These are phyloP conservation scores for Leptodactylus fallax DNA, from an alignment of 2,797 vertebrate genomes.

Conservation along the genomic window DNA sequence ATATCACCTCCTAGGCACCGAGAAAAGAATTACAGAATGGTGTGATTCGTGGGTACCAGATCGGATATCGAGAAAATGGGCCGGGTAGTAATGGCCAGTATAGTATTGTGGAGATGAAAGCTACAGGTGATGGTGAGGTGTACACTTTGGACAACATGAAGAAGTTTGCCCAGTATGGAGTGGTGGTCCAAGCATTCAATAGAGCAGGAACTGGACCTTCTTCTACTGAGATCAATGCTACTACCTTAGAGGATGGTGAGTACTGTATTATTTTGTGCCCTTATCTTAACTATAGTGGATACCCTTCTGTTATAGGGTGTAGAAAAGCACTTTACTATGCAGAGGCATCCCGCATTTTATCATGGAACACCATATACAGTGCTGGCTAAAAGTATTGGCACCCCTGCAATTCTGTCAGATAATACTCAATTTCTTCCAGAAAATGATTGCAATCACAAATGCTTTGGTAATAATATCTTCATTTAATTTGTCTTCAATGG, in stretches of 20 bases:
- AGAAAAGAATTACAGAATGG: conserved; percentile 97
- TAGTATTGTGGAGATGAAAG: conserved; percentile 99
- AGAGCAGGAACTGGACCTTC: conserved; percentile 94
- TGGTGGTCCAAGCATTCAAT: conserved; percentile 98
- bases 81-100: conserved; percentile 97
- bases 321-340: too few species aligned
- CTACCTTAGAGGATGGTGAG: conserved; percentile 94
- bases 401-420: too few species aligned
- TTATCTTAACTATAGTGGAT: too few species aligned
- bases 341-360: too few species aligned
- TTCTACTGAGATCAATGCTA: conserved; percentile 97
- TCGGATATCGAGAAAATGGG: conserved; percentile 95
- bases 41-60: conserved; percentile 97
- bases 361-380: too few species aligned
- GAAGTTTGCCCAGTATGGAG: conserved; percentile 96
- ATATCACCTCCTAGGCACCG: conserved; percentile 81
- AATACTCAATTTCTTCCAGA: too few species aligned
- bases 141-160: conserved; percentile 98
- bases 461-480: too few species aligned
- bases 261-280: background rate
- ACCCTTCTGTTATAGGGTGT: too few species aligned
- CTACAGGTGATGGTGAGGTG: conserved; percentile 94
- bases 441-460: too few species aligned
- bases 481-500: too few species aligned
- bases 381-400: too few species aligned